These are phyloP conservation scores for Gadus macrocephalus DNA, from an alignment of 2,113 vertebrate genomes.

Conservation along the genomic window DNA sequence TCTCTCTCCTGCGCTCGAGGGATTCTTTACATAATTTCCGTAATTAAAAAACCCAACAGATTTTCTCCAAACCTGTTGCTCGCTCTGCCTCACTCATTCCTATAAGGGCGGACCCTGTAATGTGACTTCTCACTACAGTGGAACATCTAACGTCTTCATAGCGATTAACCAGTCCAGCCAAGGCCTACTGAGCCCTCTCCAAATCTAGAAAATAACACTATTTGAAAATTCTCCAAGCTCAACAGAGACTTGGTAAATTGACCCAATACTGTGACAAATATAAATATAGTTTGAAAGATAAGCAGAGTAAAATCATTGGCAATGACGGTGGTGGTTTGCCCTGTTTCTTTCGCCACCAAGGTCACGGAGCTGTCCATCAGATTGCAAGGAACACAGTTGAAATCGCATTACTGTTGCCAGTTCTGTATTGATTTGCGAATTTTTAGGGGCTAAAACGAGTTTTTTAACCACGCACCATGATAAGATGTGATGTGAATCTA, in stretches of 20 bases:
- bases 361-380: slow-evolving; percentile 19
- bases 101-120: too few species aligned
- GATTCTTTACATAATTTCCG: slow-evolving; percentile 34
- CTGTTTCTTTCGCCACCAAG: slow-evolving; percentile 6
- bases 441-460: slow-evolving; percentile 31
- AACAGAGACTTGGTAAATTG: too few species aligned
- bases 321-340: slow-evolving; percentile 12
- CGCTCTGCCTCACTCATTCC: too few species aligned
- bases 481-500: slow-evolving; percentile 25
- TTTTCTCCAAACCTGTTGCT: too few species aligned
- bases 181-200: too few species aligned
- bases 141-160: too few species aligned
- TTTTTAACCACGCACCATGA: slow-evolving; percentile 36
- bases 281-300: background rate
- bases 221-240: too few species aligned
- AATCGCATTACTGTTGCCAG: slow-evolving; percentile 30
- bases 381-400: slow-evolving; percentile 17
- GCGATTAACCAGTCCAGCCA: too few species aligned
- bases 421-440: slow-evolving; percentile 37
- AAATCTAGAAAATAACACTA: too few species aligned
- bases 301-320: slow-evolving; percentile 11
- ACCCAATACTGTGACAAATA: too few species aligned
- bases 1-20: slow-evolving; percentile 36
- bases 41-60: slow-evolving; percentile 47
- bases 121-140: too few species aligned